Evolutionary conservation across 1,140 invertebrate genomes (phyloP), one percentile per base, ranked within the genome.

Genomic region (Epicauta chinensis): DNA sequence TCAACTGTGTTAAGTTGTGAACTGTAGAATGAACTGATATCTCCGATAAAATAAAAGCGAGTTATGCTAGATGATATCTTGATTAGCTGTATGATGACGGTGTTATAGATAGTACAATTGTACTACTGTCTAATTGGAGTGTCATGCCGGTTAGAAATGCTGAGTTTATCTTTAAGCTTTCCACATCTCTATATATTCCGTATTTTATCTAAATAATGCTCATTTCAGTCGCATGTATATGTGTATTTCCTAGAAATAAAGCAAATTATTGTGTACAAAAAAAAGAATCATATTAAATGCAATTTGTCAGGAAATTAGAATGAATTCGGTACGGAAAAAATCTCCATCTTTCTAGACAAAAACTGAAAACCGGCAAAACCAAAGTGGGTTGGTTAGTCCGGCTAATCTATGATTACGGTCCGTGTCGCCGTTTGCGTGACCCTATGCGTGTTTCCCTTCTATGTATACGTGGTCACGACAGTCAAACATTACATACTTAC

Each of bases 381-480:
- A n/a, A 48, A 41, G 39, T 49, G 53, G 53, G 53, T 40, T 51
- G 48, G 48, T 51, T 51, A 34, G 36, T 42, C 56, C 7, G 23
- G 37, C 51, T 58, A 58, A 58, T 58, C 56, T 58, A 58, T 47
- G 56, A 54, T 54, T 58, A 50, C 46, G 55, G 44, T 32, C 31
- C 45, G 50, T 54, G 43, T 58, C 41, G 50, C 42, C 45, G 43
- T 49, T 58, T 37, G 56, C 56, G 56, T 58, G 56, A 58, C 51
- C 29, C 40, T 37, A 51, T 52, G 46, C 50, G 51, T 54, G 47
- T 58, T 42, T 30, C 38, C 13, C 34, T 35, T 54, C 35, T 45
- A 48, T 54, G 51, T 54, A 30, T 42, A 53, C 45, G 51, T 49
- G 46, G 56, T 58, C 51, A 53, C 56, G 56, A 53, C 51, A 57